phyloP scores from a whole-genome alignment of 92 coral and sea anemone genomes.

The Plumapathes pennacea region DNA sequence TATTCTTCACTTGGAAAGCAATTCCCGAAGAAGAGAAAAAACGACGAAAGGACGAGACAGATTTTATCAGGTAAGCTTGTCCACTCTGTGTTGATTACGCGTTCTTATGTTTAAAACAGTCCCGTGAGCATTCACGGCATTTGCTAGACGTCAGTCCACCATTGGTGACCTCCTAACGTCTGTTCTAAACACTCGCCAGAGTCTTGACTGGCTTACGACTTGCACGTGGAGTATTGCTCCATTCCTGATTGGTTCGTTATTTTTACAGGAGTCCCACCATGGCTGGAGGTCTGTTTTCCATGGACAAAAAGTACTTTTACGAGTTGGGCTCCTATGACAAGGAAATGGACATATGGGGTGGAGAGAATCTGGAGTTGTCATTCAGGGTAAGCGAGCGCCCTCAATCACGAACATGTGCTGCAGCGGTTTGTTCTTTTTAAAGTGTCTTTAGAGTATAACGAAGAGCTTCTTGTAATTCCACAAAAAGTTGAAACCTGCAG shows the following conservation, averaged over 20 bases:
- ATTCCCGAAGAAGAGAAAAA: slow-evolving; percentile 82
- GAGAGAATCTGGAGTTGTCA: slow-evolving; percentile 72
- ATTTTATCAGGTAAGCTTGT: slow-evolving; percentile 69
- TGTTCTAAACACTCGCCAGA: too few relatives aligned
- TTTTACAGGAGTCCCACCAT: slow-evolving; percentile 73
- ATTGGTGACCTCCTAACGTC: too few relatives aligned
- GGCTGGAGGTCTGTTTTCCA: slow-evolving; percentile 87
- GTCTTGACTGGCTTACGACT: too few relatives aligned
- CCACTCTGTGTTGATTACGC: too few relatives aligned
- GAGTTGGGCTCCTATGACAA: slow-evolving; percentile 79
- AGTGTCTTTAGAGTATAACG: not conserved
- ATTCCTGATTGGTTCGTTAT: not conserved
- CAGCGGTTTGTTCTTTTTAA: too few relatives aligned
- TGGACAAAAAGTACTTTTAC: slow-evolving; percentile 80
- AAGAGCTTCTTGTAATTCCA: not conserved
- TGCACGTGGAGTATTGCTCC: too few relatives aligned
- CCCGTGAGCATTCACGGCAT: too few relatives aligned
- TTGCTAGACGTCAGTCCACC: too few relatives aligned
- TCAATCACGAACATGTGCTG: too few relatives aligned
- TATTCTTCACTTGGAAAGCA: slow-evolving; percentile 88
- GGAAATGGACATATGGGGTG: slow-evolving; percentile 84
- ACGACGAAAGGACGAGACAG: slow-evolving; percentile 84
- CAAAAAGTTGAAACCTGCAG: too few relatives aligned
- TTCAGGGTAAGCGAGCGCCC: slow-evolving; percentile 70
- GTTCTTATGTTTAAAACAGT: too few relatives aligned